These are phyloP conservation scores for Calliopsis andreniformis DNA, from an alignment of 1,140 invertebrate species.

Conservation along the genomic window DNA sequence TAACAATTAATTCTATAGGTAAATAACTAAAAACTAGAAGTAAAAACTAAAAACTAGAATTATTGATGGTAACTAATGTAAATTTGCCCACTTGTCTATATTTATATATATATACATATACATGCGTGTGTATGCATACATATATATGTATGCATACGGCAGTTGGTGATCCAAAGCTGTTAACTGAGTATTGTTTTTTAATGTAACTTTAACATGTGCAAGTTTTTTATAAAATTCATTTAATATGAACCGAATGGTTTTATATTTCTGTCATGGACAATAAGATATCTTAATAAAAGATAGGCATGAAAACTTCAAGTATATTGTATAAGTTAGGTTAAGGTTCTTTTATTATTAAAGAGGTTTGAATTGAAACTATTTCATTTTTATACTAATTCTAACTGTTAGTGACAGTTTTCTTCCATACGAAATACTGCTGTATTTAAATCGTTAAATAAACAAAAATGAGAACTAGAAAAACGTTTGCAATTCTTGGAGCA, in stretches of 20 bases:
- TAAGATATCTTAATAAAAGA: background rate
- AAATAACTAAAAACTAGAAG: too few species aligned
- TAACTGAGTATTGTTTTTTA: background rate
- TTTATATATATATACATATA: too few species aligned
- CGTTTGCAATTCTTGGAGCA: slow-evolving; percentile 75
- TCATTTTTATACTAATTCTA: background rate
- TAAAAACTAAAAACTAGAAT: too few species aligned
- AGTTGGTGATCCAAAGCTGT: too few species aligned
- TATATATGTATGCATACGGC: background rate
- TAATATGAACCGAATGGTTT: background rate
- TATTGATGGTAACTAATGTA: too few species aligned
- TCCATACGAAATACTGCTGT: background rate
- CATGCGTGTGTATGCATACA: too few species aligned
- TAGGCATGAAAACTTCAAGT: slow-evolving; percentile 12
- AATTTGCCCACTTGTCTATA: too few species aligned
- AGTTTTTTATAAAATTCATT: slow-evolving; percentile 1
- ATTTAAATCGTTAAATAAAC: background rate
- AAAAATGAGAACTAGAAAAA: slow-evolving; percentile 77
- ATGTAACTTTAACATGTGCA: background rate
- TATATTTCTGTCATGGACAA: background rate
- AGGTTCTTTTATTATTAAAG: background rate
- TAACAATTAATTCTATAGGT: too few species aligned
- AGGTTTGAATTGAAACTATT: background rate
- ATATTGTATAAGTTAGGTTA: slow-evolving; percentile 12
- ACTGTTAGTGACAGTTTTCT: slow-evolving; percentile 7